These are phyloP conservation scores for Dallia pectoralis DNA, from an alignment of 2,797 vertebrate species.

Conservation along the genomic window DNA sequence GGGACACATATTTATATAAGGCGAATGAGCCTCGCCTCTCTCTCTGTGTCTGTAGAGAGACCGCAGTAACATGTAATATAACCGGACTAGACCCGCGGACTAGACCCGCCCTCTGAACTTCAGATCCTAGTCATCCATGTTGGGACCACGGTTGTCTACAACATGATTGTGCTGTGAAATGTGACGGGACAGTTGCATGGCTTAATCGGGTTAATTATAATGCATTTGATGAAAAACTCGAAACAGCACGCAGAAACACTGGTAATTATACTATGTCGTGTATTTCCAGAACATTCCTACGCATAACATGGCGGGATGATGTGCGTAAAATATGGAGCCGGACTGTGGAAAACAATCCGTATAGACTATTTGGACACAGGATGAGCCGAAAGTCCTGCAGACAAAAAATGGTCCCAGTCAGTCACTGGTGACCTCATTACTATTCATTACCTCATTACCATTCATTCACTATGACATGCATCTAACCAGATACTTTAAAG, in stretches of 20 bases:
- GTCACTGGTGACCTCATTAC: not conserved
- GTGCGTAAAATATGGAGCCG: not conserved
- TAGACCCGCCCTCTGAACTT: constrained; percentile 31
- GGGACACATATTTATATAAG: constrained; percentile 20
- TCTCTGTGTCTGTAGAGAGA: not conserved
- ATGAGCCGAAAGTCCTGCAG: not conserved
- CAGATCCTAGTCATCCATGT: not conserved
- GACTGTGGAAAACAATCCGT: not conserved
- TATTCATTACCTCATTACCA: too few species aligned
- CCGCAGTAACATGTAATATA: not conserved
- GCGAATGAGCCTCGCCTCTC: constrained; percentile 51
- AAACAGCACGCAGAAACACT: not conserved
- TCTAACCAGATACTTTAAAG: not conserved
- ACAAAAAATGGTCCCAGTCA: not conserved
- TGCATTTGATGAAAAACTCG: not conserved
- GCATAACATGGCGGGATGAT: constrained; percentile 44
- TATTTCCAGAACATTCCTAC: not conserved
- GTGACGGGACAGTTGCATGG: not conserved
- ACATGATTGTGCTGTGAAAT: not conserved
- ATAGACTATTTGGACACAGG: too few species aligned
- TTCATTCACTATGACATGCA: not conserved
- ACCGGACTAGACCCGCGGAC: constrained; percentile 22
- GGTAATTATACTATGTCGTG: not conserved
- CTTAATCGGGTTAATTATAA: not conserved
- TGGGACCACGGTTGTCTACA: not conserved